Conservation (phyloP, 2,113 vertebrate species). For the Burhinus oedicnemus region DNA sequence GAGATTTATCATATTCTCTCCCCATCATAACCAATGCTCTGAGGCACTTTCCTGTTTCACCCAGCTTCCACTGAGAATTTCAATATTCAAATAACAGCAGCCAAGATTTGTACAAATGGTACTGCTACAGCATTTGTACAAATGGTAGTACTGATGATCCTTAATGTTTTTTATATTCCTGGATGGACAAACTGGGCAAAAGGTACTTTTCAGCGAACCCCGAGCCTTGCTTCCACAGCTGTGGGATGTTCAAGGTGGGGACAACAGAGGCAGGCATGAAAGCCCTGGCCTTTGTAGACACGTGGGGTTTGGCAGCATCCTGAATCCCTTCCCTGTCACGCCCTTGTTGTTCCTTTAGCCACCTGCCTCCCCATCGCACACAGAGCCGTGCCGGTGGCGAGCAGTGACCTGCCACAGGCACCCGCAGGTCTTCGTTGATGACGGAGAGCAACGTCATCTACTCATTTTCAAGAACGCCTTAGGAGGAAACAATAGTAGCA, state of each 20-base stretch:
- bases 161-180: rapidly evolving
- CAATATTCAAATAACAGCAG: background rate
- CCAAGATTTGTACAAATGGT: background rate
- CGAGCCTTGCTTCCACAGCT: rapidly evolving
- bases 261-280: background rate
- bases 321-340: too few species aligned
- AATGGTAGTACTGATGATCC: rapidly evolving
- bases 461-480: background rate
- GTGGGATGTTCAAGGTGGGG: background rate
- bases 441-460: rapidly evolving
- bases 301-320: background rate
- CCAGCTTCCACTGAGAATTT: background rate
- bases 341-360: rapidly evolving
- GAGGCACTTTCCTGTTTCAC: background rate
- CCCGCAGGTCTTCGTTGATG: background rate
- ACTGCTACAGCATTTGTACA: background rate
- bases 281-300: background rate
- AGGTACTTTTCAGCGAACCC: background rate
- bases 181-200: background rate
- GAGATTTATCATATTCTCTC: background rate
- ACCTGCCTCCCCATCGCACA: rapidly evolving
- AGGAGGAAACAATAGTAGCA: background rate
- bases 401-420: background rate
- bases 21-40: background rate
- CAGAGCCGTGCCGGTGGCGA: rapidly evolving